Percentiles rank a stretch among this genome's conserved stretches.
Evolutionary conservation across 2,888 invertebrate genomes (phyloP).

Genomic region (Stenchaetothrips biformis): DNA sequence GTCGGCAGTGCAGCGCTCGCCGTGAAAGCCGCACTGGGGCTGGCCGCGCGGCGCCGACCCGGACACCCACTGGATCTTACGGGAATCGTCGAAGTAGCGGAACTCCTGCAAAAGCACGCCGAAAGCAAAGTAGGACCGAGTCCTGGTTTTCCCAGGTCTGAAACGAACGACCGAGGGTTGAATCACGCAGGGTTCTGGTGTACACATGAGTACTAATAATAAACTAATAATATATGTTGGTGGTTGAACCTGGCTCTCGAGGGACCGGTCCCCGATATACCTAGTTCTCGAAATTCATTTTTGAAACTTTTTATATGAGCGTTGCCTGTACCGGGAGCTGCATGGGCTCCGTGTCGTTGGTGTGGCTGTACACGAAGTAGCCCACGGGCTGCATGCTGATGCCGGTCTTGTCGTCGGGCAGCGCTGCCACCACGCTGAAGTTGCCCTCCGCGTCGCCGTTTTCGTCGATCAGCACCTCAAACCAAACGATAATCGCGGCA

Average conservation of each 20-base stretch:
- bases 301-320: neutral
- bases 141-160: too few relatives aligned
- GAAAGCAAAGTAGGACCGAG: neutral
- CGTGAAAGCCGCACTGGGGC: slow-evolving; percentile 78
- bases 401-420: slow-evolving; percentile 56
- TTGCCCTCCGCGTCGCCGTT: slow-evolving; percentile 90
- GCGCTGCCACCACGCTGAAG: slow-evolving; percentile 76
- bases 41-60: slow-evolving; percentile 69
- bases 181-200: too few relatives aligned
- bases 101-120: slow-evolving; percentile 49
- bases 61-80: slow-evolving; percentile 71
- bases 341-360: slow-evolving; percentile 43
- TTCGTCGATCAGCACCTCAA: slow-evolving; percentile 73
- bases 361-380: slow-evolving; percentile 60
- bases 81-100: slow-evolving; percentile 58
- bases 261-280: too few relatives aligned
- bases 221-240: too few relatives aligned
- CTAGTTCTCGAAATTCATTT: too few relatives aligned
- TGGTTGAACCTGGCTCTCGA: too few relatives aligned
- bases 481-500: slow-evolving; percentile 16
- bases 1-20: slow-evolving; percentile 67
- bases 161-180: too few relatives aligned
- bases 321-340: slow-evolving; percentile 52
- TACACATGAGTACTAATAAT: too few relatives aligned
- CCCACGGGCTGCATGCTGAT: slow-evolving; percentile 75